These are phyloP conservation scores for Smithornis capensis DNA, from an alignment of 2,113 vertebrate species.

Conservation along the genomic window DNA sequence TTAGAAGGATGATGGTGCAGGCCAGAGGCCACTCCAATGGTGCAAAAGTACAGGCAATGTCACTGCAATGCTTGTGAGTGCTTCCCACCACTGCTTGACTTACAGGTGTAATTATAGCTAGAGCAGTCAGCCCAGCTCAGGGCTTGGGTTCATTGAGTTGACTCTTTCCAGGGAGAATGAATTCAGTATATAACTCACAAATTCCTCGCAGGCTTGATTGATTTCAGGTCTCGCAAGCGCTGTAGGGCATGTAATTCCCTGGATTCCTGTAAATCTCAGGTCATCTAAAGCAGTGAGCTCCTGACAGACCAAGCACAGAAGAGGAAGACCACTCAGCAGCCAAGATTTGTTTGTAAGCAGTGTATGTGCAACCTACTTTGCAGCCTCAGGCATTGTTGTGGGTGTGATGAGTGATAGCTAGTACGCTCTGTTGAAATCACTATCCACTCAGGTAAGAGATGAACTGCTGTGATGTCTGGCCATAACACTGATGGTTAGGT, in stretches of 20 bases:
- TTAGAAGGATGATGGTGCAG: neutral
- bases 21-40: neutral
- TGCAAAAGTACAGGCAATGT: neutral
- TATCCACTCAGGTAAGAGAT: neutral
- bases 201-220: neutral
- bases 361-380: neutral
- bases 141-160: neutral
- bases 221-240: neutral
- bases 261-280: neutral
- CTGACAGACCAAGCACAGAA: neutral
- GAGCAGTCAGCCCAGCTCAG: neutral
- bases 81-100: neutral
- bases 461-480: neutral
- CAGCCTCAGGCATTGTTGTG: neutral
- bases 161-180: neutral
- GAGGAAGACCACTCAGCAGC: neutral
- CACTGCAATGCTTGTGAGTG: accelerated
- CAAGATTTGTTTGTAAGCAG: neutral
- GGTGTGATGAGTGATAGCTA: neutral
- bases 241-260: neutral
- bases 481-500: neutral
- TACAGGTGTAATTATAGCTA: neutral
- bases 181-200: neutral
- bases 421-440: neutral
- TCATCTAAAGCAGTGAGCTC: neutral